phyloP scores from a whole-genome alignment of 2,888 invertebrate genomes.

The Polia nebulosa region DNA sequence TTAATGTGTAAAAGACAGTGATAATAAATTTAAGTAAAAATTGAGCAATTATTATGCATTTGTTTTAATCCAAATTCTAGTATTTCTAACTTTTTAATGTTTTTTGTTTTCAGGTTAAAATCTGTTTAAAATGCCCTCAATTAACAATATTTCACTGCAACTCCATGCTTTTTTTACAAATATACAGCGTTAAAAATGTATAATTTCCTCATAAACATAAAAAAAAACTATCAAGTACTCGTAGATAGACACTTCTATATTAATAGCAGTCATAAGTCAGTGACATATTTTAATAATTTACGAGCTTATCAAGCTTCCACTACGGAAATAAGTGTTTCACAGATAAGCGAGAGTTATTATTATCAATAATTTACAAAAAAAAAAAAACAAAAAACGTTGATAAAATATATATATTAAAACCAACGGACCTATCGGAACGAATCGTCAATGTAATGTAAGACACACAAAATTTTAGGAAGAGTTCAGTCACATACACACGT shows the following conservation, averaged over 20 bases:
- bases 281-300: constrained; percentile 28
- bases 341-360: neutral
- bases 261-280: constrained; percentile 10
- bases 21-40: constrained; percentile 2
- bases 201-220: constrained; percentile 10
- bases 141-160: no score
- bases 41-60: neutral
- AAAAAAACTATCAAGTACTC: neutral
- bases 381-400: no score
- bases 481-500: no score
- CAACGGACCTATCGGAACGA: no score
- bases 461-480: no score
- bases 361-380: neutral
- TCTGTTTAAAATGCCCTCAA: no score
- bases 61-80: neutral
- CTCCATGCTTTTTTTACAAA: no score
- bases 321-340: constrained; percentile 16
- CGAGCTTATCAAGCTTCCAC: constrained; percentile 23
- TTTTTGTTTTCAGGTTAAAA: neutral
- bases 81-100: neutral
- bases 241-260: neutral
- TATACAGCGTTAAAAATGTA: neutral
- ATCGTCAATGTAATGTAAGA: no score
- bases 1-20: constrained; percentile 4
- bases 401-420: no score